Percentiles rank a stretch among this genome's conserved stretches.
These are phyloP conservation scores for Nephrocerus scutellatus DNA, from an alignment of 2,888 invertebrate species.

Conservation along the genomic window DNA sequence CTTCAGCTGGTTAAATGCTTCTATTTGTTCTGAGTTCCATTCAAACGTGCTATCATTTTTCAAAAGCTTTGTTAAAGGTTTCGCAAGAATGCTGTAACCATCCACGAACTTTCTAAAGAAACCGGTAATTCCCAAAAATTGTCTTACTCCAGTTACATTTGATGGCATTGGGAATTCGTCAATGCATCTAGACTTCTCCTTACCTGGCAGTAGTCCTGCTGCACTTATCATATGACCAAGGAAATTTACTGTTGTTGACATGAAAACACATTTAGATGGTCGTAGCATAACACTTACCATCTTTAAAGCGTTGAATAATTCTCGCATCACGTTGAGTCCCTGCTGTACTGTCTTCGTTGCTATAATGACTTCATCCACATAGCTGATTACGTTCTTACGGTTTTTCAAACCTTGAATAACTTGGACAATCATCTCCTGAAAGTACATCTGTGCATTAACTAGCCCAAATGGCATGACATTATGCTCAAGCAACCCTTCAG, in stretches of 20 bases:
- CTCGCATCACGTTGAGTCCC: background rate
- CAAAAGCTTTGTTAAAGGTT: constrained; percentile 6
- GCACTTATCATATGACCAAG: constrained; percentile 10
- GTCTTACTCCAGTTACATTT: constrained; percentile 9
- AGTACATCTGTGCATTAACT: constrained; percentile 31
- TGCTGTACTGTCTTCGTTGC: background rate
- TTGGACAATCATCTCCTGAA: constrained; percentile 28
- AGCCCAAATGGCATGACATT: constrained; percentile 36
- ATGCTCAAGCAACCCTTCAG: constrained; percentile 32
- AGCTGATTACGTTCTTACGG: constrained; percentile 8
- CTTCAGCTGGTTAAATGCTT: constrained; percentile 8
- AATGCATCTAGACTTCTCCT: constrained; percentile 11
- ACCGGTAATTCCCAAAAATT: constrained; percentile 15
- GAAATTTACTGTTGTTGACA: constrained; percentile 8
- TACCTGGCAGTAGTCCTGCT: constrained; percentile 9
- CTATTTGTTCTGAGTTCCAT: constrained; percentile 5
- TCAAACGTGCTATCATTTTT: constrained; percentile 9
- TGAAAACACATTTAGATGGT: constrained; percentile 15
- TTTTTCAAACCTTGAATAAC: constrained; percentile 2
- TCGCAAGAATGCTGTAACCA: constrained; percentile 7
- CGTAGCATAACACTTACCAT: constrained; percentile 10
- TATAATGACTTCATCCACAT: constrained; percentile 13
- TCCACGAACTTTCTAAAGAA: constrained; percentile 13
- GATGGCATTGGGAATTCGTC: constrained; percentile 15
- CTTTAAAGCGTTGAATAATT: constrained; percentile 11